Evolutionary conservation across 2,113 vertebrate species (phyloP).

Genomic region (Sterna hirundo): DNA sequence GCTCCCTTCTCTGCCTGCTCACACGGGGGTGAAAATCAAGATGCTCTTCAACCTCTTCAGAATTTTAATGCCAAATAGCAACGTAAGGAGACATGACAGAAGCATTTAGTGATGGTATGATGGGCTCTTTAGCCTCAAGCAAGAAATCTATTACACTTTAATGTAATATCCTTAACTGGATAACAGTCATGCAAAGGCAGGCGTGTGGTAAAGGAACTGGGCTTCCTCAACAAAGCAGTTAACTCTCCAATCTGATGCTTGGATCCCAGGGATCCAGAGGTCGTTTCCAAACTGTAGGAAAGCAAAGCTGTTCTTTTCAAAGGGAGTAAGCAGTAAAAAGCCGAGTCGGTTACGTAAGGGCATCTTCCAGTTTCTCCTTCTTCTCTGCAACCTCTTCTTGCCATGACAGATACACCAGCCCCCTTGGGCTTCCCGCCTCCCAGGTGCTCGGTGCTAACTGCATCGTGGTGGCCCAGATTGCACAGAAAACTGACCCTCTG

Average conservation of each 20-base stretch:
- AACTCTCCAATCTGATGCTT: neutral
- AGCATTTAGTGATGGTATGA: neutral
- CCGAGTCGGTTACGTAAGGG: neutral
- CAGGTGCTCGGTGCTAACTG: neutral
- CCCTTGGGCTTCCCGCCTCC: accelerated
- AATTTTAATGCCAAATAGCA: neutral
- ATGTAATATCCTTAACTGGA: neutral
- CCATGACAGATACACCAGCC: neutral
- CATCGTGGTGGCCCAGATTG: accelerated
- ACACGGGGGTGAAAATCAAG: neutral
- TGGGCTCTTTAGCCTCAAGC: neutral
- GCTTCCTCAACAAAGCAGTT: neutral
- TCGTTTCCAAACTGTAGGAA: neutral
- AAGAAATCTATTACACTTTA: neutral
- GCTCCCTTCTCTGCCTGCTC: neutral
- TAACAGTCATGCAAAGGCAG: neutral
- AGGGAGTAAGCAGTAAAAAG: neutral
- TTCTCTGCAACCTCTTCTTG: neutral
- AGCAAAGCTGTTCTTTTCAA: neutral
- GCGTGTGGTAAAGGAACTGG: accelerated
- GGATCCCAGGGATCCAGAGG: neutral
- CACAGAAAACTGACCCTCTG: neutral
- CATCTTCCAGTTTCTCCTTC: neutral
- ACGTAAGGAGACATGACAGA: neutral
- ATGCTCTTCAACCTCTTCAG: neutral